Evolutionary conservation across 2,888 invertebrate genomes (phyloP), one percentile per base, ranked within the genome.

Genomic region (Heliconius sara): DNA sequence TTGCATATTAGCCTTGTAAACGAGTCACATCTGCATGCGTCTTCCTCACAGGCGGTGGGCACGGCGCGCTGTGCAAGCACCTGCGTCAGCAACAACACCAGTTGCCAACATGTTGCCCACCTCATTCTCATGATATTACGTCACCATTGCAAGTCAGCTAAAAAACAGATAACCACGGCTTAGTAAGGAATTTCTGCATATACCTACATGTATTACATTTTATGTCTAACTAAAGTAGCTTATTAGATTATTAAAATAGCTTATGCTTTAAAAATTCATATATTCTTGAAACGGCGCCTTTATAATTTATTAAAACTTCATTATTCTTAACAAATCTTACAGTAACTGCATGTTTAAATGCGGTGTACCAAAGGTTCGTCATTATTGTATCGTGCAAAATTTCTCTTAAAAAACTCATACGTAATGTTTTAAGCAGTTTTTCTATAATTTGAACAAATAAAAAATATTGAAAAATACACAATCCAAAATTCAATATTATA

Each of bases 1-100:
- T 94, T 94, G 90, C 96, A 96, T 87, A 95, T 95, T 84, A 96
- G 93, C 82, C 95, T 92, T 63, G 95, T 95, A 87, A 96, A 95
- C 68, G 94, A 89, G 88, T 96, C 96, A 89, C 96, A 96, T 80
- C 90, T 93, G 87, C 96, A 96, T 72, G 94, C 94, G 71, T 95
- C 92, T 84, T 96, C 95, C 83, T 95, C 91, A 89, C 96, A 96
- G 80, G 95, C 87, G 76, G 93, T 94, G 73, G 93, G 94, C 78
- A 89, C 87, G 81, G 85, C 80, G 34, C 88, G 84, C 85, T 91
- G 92, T 85, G 91, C 91, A 57, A 88, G 83, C 67, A 86, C 84
- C 79, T 85, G 88, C 85, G 88, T 90, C 79, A 84, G 85, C 84
- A 93, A 88, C 88, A 88, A 89, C 79, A 89, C 85, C 87, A 92